Evolutionary conservation across 2,797 vertebrate species (phyloP).

Genomic region (Cynopterus sphinx): DNA sequence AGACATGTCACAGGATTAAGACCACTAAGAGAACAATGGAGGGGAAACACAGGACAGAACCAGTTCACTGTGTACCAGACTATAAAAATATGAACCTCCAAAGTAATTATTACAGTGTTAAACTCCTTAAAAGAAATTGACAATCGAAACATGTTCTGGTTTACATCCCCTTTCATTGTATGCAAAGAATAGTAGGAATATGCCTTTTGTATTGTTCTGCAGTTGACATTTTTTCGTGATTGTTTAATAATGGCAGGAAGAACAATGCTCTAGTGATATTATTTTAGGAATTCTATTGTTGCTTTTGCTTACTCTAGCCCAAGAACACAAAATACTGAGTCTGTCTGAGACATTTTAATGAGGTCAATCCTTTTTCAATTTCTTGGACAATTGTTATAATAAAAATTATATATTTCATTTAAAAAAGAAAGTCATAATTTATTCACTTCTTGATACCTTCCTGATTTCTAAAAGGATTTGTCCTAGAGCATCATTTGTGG

Average conservation of each 20-base stretch:
- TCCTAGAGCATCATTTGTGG: not conserved
- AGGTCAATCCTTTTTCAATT: not conserved
- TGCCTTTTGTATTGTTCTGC: constrained; percentile 7
- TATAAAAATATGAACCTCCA: not conserved
- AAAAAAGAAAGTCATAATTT: not conserved
- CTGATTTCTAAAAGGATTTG: not conserved
- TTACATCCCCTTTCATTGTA: not conserved
- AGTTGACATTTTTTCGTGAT: constrained; percentile 46
- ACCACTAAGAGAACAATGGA: not conserved
- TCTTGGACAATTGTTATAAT: not conserved
- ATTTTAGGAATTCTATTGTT: constrained; percentile 68
- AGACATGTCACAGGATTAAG: not conserved
- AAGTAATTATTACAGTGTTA: not conserved
- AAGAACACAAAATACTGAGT: constrained; percentile 28
- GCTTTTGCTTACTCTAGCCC: constrained; percentile 33
- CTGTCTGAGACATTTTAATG: constrained; percentile 22
- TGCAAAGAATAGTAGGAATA: constrained; percentile 24
- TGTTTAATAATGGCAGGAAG: constrained; percentile 61
- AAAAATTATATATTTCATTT: not conserved
- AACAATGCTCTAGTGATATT: constrained; percentile 57
- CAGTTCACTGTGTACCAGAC: not conserved
- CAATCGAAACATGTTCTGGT: not conserved
- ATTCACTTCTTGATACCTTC: not conserved
- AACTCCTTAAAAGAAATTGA: not conserved
- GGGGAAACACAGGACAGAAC: not conserved